These are phyloP conservation scores for Labeo calbasu DNA, from an alignment of 2,797 vertebrate species.

Conservation along the genomic window DNA sequence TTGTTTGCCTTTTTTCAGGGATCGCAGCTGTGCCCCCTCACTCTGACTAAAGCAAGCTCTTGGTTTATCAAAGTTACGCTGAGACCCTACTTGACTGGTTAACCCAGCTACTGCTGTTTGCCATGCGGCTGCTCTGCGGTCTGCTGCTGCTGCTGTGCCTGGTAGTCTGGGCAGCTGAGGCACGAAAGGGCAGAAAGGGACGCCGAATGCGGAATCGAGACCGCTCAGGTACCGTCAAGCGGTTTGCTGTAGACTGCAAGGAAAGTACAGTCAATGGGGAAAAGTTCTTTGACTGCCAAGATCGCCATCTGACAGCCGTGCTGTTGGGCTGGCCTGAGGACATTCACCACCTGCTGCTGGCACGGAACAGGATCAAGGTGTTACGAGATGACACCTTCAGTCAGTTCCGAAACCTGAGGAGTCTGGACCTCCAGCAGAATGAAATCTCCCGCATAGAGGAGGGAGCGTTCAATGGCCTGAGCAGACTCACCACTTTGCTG, in stretches of 20 bases:
- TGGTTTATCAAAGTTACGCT: slow-evolving; percentile 62
- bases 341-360: slow-evolving; percentile 90
- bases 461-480: slow-evolving; percentile 87
- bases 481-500: slow-evolving; percentile 88
- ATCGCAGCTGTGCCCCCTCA: slow-evolving; percentile 71
- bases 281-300: slow-evolving; percentile 94
- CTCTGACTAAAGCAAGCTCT: slow-evolving; percentile 33
- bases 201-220: slow-evolving; percentile 66
- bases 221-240: slow-evolving; percentile 75
- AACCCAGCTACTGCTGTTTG: slow-evolving; percentile 65
- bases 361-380: slow-evolving; percentile 88
- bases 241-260: slow-evolving; percentile 84
- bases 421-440: slow-evolving; percentile 95
- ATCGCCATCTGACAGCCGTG: slow-evolving; percentile 85
- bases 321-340: slow-evolving; percentile 88
- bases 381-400: slow-evolving; percentile 90
- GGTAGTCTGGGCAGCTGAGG: slow-evolving; percentile 77
- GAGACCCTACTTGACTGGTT: slow-evolving; percentile 48
- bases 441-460: slow-evolving; percentile 88
- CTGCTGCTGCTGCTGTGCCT: slow-evolving; percentile 80
- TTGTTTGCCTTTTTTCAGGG: slow-evolving; percentile 62
- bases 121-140: slow-evolving; percentile 82
- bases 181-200: slow-evolving; percentile 72
- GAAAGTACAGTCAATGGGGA: slow-evolving; percentile 87
- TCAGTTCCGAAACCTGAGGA: slow-evolving; percentile 85